phyloP scores from a whole-genome alignment of 2,888 invertebrate species.

The Aromia moschata region DNA sequence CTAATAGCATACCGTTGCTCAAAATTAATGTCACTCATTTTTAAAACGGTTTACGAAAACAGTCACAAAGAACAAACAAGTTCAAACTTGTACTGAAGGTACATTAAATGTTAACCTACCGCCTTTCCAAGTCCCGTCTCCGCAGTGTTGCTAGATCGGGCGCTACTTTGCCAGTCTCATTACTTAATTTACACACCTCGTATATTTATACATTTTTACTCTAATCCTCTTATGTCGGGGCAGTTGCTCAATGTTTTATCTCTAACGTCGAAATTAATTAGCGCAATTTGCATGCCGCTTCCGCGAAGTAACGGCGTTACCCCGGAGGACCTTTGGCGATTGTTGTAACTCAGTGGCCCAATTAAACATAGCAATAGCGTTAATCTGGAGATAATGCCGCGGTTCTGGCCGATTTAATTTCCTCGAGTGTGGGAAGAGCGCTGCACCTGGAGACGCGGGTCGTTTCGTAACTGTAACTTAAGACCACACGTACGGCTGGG shows the following conservation, averaged over 20 bases:
- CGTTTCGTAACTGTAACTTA: conserved; percentile 21
- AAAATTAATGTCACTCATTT: too few species aligned
- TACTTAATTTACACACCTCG: too few species aligned
- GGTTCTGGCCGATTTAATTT: conserved; percentile 27
- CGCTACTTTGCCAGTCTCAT: too few species aligned
- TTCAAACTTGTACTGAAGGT: too few species aligned
- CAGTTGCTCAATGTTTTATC: conserved; percentile 9
- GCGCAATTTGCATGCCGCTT: conserved; percentile 12
- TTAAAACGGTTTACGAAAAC: too few species aligned
- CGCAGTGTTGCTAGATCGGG: too few species aligned
- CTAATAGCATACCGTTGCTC: too few species aligned
- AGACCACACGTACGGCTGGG: conserved; percentile 26
- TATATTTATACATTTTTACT: background rate
- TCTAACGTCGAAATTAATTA: conserved; percentile 14
- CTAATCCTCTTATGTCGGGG: background rate
- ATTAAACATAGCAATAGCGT: conserved; percentile 24
- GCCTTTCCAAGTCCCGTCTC: too few species aligned
- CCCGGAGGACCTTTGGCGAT: conserved; percentile 16
- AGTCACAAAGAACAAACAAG: too few species aligned
- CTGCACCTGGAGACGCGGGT: conserved; percentile 26
- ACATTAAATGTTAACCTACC: too few species aligned
- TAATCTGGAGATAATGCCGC: conserved; percentile 26
- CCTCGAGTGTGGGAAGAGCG: conserved; percentile 26
- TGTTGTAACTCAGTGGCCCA: conserved; percentile 18
- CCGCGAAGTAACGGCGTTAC: conserved; percentile 13